Conservation (phyloP, 2,888 invertebrate genomes). For the Ormyrus pomaceus region DNA sequence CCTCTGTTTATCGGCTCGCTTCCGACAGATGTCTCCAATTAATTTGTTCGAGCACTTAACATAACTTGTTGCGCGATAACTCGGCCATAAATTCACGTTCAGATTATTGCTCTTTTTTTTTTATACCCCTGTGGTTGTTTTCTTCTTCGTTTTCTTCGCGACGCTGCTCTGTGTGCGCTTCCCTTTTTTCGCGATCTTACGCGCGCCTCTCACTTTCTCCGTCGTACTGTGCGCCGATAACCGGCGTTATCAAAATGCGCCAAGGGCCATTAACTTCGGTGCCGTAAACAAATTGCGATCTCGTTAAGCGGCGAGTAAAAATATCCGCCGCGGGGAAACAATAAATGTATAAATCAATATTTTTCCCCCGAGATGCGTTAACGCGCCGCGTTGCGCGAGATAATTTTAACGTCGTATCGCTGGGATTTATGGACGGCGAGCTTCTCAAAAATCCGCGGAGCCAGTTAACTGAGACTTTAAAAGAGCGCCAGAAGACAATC, state of each 20-base stretch:
- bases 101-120: constrained; percentile 36
- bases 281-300: constrained; percentile 53
- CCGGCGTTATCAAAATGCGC: constrained; percentile 40
- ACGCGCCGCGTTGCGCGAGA: neutral
- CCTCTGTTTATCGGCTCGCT: constrained; percentile 61
- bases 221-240: constrained; percentile 20
- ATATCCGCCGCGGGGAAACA: constrained; percentile 13
- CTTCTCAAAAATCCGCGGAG: constrained; percentile 15
- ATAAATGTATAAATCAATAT: constrained; percentile 49
- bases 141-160: neutral
- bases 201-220: neutral
- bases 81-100: constrained; percentile 58
- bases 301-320: constrained; percentile 22
- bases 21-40: constrained; percentile 66
- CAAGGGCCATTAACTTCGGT: constrained; percentile 48
- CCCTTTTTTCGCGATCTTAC: no score
- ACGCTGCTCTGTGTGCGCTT: neutral
- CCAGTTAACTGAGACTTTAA: neutral
- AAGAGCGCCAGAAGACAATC: no score
- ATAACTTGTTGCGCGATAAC: constrained; percentile 63
- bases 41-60: constrained; percentile 66
- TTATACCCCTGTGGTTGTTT: neutral
- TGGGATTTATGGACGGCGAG: constrained; percentile 26
- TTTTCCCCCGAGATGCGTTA: constrained; percentile 37
- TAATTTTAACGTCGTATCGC: constrained; percentile 4